Evolutionary conservation across 2,888 invertebrate species (phyloP).

Genomic region (Aspidiotus destructor): DNA sequence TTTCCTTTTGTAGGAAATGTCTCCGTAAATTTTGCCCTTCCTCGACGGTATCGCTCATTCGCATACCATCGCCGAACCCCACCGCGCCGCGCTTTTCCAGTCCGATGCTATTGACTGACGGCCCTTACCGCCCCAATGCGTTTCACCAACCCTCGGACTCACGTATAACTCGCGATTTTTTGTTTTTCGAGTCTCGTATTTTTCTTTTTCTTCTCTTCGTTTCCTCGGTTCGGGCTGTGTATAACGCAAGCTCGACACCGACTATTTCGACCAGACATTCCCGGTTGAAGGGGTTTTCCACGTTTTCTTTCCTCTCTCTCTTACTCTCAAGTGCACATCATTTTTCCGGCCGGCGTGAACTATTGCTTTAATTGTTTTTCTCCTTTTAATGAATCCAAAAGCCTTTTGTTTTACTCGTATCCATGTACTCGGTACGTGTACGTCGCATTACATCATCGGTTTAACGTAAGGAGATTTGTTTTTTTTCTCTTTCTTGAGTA

Average conservation of each 20-base stretch:
- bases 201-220: neutral
- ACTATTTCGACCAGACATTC: slow-evolving; percentile 16
- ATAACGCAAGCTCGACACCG: slow-evolving; percentile 11
- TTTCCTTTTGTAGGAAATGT: neutral
- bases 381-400: neutral
- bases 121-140: slow-evolving; percentile 15
- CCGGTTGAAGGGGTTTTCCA: slow-evolving; percentile 14
- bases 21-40: too few relatives aligned
- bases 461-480: slow-evolving; percentile 41
- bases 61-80: neutral
- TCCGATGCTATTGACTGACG: slow-evolving; percentile 5
- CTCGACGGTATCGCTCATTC: too few relatives aligned
- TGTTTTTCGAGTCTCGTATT: neutral
- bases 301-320: slow-evolving; percentile 13
- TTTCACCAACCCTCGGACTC: neutral
- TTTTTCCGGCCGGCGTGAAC: slow-evolving; percentile 15
- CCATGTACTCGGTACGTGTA: slow-evolving; percentile 34
- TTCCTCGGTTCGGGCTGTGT: slow-evolving; percentile 4
- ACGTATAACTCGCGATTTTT: slow-evolving; percentile 1
- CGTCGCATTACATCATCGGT: slow-evolving; percentile 43
- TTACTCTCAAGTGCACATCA: neutral
- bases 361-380: slow-evolving; percentile 3
- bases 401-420: neutral
- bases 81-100: neutral
- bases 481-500: slow-evolving; percentile 3